phyloP scores from a whole-genome alignment of 2,113 vertebrate genomes.

The Dromiciops gliroides region DNA sequence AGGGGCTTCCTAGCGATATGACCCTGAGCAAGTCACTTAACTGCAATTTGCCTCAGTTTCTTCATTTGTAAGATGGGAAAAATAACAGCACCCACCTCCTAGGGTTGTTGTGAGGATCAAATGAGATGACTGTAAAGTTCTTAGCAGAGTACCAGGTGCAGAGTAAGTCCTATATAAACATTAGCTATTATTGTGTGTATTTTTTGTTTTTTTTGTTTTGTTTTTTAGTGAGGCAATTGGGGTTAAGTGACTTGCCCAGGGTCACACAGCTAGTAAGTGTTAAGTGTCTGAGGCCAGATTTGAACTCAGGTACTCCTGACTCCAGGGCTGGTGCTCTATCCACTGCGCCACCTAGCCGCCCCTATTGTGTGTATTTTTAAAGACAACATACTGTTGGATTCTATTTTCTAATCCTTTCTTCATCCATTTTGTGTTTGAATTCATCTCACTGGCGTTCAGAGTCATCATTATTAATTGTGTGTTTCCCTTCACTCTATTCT shows the following conservation, averaged over 20 bases:
- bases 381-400: neutral
- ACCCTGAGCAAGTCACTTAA: neutral
- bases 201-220: too few relatives aligned
- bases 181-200: neutral
- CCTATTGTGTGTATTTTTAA: neutral
- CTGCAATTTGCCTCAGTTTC: neutral
- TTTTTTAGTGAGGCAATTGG: too few relatives aligned
- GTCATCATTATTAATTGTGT: neutral
- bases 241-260: too few relatives aligned
- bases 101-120: neutral
- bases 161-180: neutral
- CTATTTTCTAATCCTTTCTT: neutral
- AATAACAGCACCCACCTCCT: neutral
- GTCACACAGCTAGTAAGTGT: too few relatives aligned
- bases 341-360: too few relatives aligned
- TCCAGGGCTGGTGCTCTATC: too few relatives aligned
- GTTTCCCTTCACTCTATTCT: neutral
- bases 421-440: neutral
- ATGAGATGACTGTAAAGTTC: neutral
- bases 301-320: too few relatives aligned
- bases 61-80: neutral
- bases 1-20: neutral
- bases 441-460: neutral
- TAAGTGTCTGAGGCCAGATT: too few relatives aligned
- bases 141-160: neutral